Conservation (phyloP, 2,113 vertebrate genomes). For the Colius striatus region DNA sequence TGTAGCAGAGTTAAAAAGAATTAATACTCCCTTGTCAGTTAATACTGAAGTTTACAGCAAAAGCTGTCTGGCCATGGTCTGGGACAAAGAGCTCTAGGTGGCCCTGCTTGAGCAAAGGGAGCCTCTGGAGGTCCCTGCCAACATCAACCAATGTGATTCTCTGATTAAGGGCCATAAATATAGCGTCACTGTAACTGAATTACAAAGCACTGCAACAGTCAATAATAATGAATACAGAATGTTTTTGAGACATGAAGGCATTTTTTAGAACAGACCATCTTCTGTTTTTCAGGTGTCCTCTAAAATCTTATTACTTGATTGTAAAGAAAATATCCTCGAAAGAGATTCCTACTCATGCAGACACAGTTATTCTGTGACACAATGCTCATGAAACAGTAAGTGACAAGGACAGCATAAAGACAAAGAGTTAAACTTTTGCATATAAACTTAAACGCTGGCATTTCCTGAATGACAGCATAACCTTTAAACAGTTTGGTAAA, state of each 20-base stretch:
- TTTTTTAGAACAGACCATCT: background rate
- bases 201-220: background rate
- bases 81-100: background rate
- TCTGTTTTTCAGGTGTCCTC: background rate
- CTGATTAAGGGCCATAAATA: background rate
- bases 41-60: background rate
- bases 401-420: background rate
- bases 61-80: background rate
- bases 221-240: background rate
- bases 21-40: background rate
- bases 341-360: background rate
- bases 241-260: background rate
- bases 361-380: background rate
- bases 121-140: background rate
- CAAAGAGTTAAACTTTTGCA: conserved; percentile 1
- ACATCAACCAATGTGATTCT: background rate
- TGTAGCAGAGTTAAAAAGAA: background rate
- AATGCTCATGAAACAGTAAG: background rate
- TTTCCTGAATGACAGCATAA: conserved; percentile 46
- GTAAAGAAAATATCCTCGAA: background rate
- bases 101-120: accelerated
- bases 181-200: background rate
- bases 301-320: background rate
- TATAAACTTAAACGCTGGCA: conserved; percentile 1
- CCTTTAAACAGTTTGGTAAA: conserved; percentile 40